Evolutionary conservation across 2,888 invertebrate genomes (phyloP).

Genomic region (Nomada ruficornis): DNA sequence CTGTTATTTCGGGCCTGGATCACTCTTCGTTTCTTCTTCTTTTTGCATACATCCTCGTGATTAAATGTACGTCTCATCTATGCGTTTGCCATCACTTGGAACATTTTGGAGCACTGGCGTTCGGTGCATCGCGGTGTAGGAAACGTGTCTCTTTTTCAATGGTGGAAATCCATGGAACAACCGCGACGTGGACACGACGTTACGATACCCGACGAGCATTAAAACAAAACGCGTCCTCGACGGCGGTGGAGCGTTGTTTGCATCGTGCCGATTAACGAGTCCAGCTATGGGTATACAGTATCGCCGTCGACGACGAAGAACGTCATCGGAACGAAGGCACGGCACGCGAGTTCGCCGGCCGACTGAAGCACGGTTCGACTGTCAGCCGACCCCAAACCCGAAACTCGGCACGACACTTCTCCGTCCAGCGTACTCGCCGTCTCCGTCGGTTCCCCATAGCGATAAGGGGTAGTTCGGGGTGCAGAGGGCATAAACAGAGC

Average conservation of each 20-base stretch:
- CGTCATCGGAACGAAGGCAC: slow-evolving; percentile 73
- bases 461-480: slow-evolving; percentile 58
- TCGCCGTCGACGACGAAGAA: slow-evolving; percentile 42
- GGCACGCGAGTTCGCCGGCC: slow-evolving; percentile 84
- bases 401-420: slow-evolving; percentile 72
- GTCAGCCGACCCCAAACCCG: slow-evolving; percentile 72
- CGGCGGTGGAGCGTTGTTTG: slow-evolving; percentile 23
- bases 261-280: slow-evolving; percentile 19
- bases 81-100: not conserved
- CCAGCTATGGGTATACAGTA: not conserved
- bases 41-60: slow-evolving; percentile 16
- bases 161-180: not conserved
- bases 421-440: slow-evolving; percentile 76
- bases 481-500: slow-evolving; percentile 57
- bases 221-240: slow-evolving; percentile 14
- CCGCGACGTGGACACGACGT: slow-evolving; percentile 1
- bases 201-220: slow-evolving; percentile 1
- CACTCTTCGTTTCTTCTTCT: not conserved
- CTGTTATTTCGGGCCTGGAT: not conserved
- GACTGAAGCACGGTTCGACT: slow-evolving; percentile 82
- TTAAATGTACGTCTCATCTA: not conserved
- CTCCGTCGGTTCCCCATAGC: slow-evolving; percentile 64
- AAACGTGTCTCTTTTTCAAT: not conserved
- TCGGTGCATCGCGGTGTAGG: not conserved
- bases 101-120: not conserved